Conservation (phyloP, 2,888 invertebrate genomes). For the Malacosoma neustria region DNA sequence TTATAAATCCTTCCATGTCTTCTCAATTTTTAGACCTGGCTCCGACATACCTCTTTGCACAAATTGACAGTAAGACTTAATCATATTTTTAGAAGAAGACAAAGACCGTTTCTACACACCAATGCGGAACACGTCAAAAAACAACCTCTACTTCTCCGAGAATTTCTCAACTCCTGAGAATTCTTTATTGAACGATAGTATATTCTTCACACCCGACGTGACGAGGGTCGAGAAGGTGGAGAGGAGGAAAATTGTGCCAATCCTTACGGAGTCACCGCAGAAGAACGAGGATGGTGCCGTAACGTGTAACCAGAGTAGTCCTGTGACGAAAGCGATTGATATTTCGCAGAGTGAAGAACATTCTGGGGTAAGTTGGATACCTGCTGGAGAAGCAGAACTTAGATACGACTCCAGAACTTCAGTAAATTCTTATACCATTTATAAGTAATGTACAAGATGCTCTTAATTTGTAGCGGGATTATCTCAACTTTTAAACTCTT, state of each 20-base stretch:
- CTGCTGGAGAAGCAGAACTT: no score
- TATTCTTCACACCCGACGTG: conserved; percentile 37
- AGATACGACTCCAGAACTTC: no score
- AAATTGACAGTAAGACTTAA: no score
- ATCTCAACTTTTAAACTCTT: no score
- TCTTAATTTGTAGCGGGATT: no score
- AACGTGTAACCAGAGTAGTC: conserved; percentile 36
- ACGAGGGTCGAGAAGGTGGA: conserved; percentile 30
- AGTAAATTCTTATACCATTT: no score
- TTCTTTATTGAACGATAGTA: conserved; percentile 28
- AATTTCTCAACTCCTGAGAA: conserved; percentile 50
- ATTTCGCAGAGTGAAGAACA: conserved; percentile 37
- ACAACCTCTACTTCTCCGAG: conserved; percentile 59
- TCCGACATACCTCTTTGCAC: no score
- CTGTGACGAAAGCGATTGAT: conserved; percentile 24
- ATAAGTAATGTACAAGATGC: no score
- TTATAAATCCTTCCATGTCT: no score
- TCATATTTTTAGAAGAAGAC: conserved; percentile 56
- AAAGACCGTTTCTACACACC: conserved; percentile 43
- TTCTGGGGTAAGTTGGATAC: conserved; percentile 40
- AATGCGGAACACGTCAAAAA: conserved; percentile 60
- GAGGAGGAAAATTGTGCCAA: conserved; percentile 35
- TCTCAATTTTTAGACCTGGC: no score
- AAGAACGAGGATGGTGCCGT: conserved; percentile 26
- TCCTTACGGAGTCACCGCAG: conserved; percentile 28